These are phyloP conservation scores for Drosophila mayri DNA, from an alignment of 1,140 invertebrate genomes.

Conservation along the genomic window DNA sequence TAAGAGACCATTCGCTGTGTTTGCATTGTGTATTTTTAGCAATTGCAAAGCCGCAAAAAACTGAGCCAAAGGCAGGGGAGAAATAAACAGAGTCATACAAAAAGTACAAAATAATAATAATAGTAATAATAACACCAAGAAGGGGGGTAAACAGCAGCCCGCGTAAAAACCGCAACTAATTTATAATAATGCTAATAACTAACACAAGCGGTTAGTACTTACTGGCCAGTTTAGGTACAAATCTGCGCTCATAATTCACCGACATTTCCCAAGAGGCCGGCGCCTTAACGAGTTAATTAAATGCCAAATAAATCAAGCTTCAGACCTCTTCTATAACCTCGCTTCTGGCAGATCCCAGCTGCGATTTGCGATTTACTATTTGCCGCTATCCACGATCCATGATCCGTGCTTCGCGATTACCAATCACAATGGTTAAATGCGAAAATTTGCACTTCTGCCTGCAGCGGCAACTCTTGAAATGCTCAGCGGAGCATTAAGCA, in stretches of 20 bases:
- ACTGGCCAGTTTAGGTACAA: background rate
- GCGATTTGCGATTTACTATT: conserved; percentile 3
- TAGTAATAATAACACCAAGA: conserved; percentile 23
- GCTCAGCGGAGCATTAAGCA: conserved; percentile 62
- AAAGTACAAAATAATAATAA: conserved; percentile 36
- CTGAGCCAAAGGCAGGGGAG: background rate
- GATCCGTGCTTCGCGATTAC: conserved; percentile 14
- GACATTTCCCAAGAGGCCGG: conserved; percentile 64
- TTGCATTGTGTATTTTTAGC: conserved; percentile 70
- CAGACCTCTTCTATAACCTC: conserved; percentile 42
- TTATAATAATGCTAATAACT: conserved; percentile 60
- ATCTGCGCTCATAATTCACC: conserved; percentile 33
- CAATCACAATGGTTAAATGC: conserved; percentile 33
- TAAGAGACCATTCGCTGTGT: conserved; percentile 51
- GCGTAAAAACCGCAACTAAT: conserved; percentile 72
- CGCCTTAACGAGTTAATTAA: conserved; percentile 66
- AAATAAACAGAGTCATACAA: conserved; percentile 31
- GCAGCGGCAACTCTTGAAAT: conserved; percentile 49
- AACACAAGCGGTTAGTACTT: conserved; percentile 14
- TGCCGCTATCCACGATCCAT: background rate
- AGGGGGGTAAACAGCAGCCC: conserved; percentile 22
- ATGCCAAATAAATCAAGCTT: conserved; percentile 61
- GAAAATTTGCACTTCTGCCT: conserved; percentile 59
- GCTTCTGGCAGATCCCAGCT: conserved; percentile 22
- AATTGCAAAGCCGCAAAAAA: conserved; percentile 70